Evolutionary conservation across 1,140 invertebrate species (phyloP), one percentile per base, ranked within the genome.

Genomic region (Holcopasites calliopsidis): DNA sequence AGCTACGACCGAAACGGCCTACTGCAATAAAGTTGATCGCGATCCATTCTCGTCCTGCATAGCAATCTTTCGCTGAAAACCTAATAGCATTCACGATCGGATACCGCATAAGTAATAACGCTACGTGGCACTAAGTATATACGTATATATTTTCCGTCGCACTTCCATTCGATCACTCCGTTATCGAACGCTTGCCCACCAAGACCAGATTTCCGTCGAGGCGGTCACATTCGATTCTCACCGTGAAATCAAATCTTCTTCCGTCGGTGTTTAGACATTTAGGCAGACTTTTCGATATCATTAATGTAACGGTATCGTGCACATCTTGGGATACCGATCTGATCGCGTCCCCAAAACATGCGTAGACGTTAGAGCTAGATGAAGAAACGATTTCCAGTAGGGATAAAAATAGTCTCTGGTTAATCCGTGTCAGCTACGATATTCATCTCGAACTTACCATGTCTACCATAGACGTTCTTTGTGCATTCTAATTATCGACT

Each of bases 1-100:
- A 86, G 80, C 66, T 83, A 85, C 61, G 86, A 90, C 47, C 84
- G 80, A 75, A 84, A 61, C 70, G 83, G 84, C 42, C 78, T 88
- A 75, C 47, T 86, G 8, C 86, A 88, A 58, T 89, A 69, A 81
- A 57, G n/a, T 49, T 23, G 40, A 57, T 16, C 28, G 33, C 49
- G 18, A 65, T 21, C 8, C 5, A 7, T 62, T 50, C 11, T 61
- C 33, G 18, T 40, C 23, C 5, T 18, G 16, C 42, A 47, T 23
- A 47, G 16, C 21, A 18, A 28, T 21, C 21, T 13, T 21, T n/a
- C 38, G 7, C 11, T 16, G 28, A 28, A 42, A 3, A 52, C 7
- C 23, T 31, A 8, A 23, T 40, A 58, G 2, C 52, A 42, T 40
- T 50, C 42, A 40, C 5, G 52, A 57, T 16, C 6, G 40, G 10